phyloP scores from a whole-genome alignment of 2,113 vertebrate species.

The Ardeotis arabs region DNA sequence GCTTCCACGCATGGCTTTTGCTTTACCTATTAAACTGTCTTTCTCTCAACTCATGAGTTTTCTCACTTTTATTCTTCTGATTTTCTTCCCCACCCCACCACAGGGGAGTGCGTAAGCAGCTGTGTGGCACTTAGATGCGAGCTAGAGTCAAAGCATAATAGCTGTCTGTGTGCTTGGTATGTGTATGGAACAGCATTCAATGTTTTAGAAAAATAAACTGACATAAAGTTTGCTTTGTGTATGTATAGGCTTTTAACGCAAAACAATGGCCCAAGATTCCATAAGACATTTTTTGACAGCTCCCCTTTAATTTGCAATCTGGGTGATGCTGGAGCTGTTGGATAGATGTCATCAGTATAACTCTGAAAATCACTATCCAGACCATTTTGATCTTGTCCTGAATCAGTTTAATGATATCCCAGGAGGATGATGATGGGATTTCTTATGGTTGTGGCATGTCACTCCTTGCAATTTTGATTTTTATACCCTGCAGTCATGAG shows the following conservation, averaged over 20 bases:
- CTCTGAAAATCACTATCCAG: background rate
- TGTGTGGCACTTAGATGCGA: too few species aligned
- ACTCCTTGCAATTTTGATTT: background rate
- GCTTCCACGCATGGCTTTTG: too few species aligned
- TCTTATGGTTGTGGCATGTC: background rate
- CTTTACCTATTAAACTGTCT: too few species aligned
- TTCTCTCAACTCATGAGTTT: too few species aligned
- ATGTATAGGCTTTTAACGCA: background rate
- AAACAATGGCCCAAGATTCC: background rate
- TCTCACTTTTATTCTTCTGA: too few species aligned
- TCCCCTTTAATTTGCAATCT: background rate
- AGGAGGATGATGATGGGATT: background rate
- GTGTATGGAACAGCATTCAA: background rate
- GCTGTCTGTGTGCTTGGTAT: background rate
- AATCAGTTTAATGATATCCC: constrained; percentile 10
- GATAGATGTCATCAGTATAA: background rate
- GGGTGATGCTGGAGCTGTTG: background rate
- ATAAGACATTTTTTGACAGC: background rate
- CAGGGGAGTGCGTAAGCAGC: too few species aligned
- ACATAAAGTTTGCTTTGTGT: background rate
- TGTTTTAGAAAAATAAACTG: background rate
- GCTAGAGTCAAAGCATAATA: too few species aligned
- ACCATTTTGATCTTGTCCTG: background rate
- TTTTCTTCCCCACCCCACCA: too few species aligned
- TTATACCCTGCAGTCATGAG: background rate